A percentile compares a stretch with the other conserved stretches of the same genome.
These are phyloP conservation scores for Atherinomorus stipes DNA, from an alignment of 2,113 vertebrate species.

Conservation along the genomic window DNA sequence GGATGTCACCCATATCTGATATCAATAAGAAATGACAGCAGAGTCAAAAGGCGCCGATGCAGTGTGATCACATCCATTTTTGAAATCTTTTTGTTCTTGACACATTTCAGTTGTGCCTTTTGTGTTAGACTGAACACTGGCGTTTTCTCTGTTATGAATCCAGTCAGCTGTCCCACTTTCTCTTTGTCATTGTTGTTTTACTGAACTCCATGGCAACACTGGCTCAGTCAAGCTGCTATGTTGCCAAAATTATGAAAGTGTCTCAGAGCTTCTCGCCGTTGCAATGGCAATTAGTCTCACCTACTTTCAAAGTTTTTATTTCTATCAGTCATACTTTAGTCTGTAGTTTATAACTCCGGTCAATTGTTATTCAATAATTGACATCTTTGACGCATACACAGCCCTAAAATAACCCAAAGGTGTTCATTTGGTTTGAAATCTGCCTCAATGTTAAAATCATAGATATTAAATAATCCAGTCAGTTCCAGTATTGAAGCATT, in stretches of 20 bases:
- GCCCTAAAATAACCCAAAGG: background rate
- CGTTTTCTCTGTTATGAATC: slow-evolving; percentile 13
- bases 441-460: background rate
- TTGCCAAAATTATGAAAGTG: slow-evolving; percentile 31
- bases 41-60: slow-evolving; percentile 7
- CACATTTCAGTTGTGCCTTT: slow-evolving; percentile 16
- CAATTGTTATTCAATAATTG: background rate
- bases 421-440: background rate
- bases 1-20: slow-evolving; percentile 10
- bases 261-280: slow-evolving; percentile 17
- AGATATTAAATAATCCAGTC: no score
- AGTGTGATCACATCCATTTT: background rate
- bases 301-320: slow-evolving; percentile 5
- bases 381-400: background rate
- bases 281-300: slow-evolving; percentile 31
- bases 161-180: slow-evolving; percentile 37
- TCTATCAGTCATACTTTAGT: background rate
- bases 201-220: slow-evolving; percentile 31
- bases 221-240: slow-evolving; percentile 10
- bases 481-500: no score
- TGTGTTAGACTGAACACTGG: slow-evolving; percentile 20
- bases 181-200: slow-evolving; percentile 3
- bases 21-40: slow-evolving; percentile 33
- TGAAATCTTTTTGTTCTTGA: background rate
- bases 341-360: background rate